Base-by-base conservation (phyloP, 2,113 vertebrate species). In the Bos indicus region DNA sequence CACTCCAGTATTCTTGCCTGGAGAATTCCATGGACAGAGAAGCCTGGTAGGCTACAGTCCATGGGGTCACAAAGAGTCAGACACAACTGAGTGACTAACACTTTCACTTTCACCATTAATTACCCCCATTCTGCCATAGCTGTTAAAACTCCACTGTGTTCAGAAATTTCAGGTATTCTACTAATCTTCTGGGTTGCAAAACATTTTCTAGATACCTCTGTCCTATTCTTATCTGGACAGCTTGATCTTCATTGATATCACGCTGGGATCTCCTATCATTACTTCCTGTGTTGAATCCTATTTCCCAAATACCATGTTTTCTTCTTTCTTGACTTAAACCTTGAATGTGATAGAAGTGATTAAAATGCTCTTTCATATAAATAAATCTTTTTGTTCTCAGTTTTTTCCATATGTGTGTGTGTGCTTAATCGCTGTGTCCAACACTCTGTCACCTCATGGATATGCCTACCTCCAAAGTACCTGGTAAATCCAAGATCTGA, bases 301-400 rank as follows among this genome's bases (percentile, higher is more conserved):
- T 74, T 92, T 90, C 33, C 80, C 78, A n/a, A 88, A 82, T 82
- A 91, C 2, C 28, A 26, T 23, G 43, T 30, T 48, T 74, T 86
- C 74, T 43, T 60, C 51, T 78, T 74, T 52, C 46, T 78, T 91
- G 77, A 15, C 64, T 93, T 93, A 85, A 93, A 84, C 19, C 17
- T 25, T 52, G 17, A 71, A 28, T 16, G 26, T 54, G 59, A 51
- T 81, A 59, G 28, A 62, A 86, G 17, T 54, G 17, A 30, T 87
- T 96, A 83, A 89, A 96, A 90, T 7, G 13, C 3, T 89, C 16
- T 86, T 90, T 81, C 91, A 85, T 60, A 94, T 21, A 94, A 94
- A 89, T 74, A 80, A 88, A 56, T 59, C 36, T 46, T 78, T 52
- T 91, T 93, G 36, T 64, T 92, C 59, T 64, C 51, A 67, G 26